Conservation (phyloP, 2,113 vertebrate genomes). For the Potamarius usumacintae region DNA sequence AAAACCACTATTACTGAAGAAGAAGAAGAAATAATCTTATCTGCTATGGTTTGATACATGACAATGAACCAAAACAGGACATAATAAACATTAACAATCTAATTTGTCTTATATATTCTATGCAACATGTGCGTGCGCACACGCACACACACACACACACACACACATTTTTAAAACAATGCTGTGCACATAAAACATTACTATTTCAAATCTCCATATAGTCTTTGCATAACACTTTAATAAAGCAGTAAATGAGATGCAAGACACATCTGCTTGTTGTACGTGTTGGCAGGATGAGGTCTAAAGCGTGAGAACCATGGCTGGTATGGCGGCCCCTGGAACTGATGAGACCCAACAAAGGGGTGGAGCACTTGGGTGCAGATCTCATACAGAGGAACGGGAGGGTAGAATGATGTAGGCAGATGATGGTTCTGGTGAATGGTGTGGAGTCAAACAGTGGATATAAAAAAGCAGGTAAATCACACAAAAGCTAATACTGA, state of each 20-base stretch:
- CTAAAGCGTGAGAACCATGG: neutral
- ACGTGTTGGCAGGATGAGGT: neutral
- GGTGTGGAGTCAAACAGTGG: neutral
- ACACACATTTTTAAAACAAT: neutral
- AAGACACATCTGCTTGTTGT: neutral
- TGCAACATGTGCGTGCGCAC: neutral
- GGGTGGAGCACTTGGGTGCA: neutral
- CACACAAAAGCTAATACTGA: neutral
- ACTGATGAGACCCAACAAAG: neutral
- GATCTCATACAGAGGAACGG: neutral
- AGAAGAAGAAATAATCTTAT: conserved; percentile 18
- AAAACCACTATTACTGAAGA: conserved; percentile 13
- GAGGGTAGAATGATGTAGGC: neutral
- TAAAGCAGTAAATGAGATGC: conserved; percentile 4
- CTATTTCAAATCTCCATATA: neutral
- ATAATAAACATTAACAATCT: neutral
- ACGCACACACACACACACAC: conserved; percentile 1
- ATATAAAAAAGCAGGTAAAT: neutral
- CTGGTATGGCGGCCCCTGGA: neutral
- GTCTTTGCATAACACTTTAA: neutral
- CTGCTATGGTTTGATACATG: neutral
- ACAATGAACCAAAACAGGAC: too few species aligned
- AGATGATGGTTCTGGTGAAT: conserved; percentile 12
- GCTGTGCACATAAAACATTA: neutral
- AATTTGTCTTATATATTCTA: neutral